Base-by-base conservation (phyloP, 2,888 invertebrate species). In the Rhorus exstirpatorius region DNA sequence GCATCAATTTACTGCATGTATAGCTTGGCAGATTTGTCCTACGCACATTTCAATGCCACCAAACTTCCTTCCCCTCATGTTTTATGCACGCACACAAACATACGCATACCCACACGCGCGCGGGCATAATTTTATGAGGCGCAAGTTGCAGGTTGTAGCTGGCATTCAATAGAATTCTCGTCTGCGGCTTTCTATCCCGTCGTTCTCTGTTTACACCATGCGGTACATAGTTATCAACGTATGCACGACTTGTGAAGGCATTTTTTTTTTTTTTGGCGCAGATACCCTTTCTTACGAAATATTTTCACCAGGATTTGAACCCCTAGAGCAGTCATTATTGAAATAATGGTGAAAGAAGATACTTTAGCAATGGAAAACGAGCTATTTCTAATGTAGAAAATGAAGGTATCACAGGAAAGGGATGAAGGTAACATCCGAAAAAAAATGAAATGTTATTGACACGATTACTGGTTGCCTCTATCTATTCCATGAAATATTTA, bases 1-100 rank as follows among this genome's bases (percentile, higher is more conserved):
- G 14, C 14, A 35, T 26, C 19, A 41, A 71, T 55, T 41, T 46
- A 51, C 67, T 61, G 67, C 84, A 77, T 87, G 85, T 87, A 87
- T 88, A 89, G 87, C 85, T 87, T 88, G 86, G 86, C 86, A 87
- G 88, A 90, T 89, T 87, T 87, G 88, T 87, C 87, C 67, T 26
- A 86, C 72, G 44, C 51, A 87, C 86, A 87, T 88, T 87, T 87
- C 86, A 86, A 86, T 86, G 87, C 84, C 84, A 77, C 83, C 78
- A 84, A 84, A 86, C 82, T 83, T 83, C 44, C 31, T 83, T 83
- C 61, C 55, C 46, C 87, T 91, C 90, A 91, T 90, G 90, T 91
- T 91, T 91, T 91, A 91, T 91, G 90, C 89, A 91, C 90, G 86
- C 85, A 81, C 88, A 89, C 89, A 90, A 89, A 86, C 85, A 81